Percentiles rank a stretch among this genome's conserved stretches.
Conservation (phyloP, 2,888 invertebrate species). For the Deroplatys truncata region DNA sequence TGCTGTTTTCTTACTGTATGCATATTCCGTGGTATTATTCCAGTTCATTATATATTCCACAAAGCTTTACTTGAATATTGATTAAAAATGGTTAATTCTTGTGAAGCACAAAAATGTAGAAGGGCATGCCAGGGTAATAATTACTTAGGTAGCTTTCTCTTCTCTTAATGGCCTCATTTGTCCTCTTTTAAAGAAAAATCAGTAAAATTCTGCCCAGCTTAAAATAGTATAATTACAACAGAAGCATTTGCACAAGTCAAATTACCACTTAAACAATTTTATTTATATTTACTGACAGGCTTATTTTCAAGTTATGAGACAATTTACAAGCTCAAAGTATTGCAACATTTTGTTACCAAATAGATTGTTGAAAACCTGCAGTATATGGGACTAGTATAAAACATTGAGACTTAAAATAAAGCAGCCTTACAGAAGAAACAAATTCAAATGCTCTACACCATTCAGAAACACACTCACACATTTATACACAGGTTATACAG, state of each 20-base stretch:
- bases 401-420: neutral
- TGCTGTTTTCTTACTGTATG: too few species aligned
- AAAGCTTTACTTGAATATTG: too few species aligned
- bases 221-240: too few species aligned
- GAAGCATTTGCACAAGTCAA: neutral
- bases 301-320: neutral
- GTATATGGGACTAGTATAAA: neutral
- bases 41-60: too few species aligned
- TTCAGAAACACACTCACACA: neutral
- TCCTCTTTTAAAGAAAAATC: too few species aligned
- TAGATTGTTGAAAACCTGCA: neutral
- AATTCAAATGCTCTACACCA: neutral
- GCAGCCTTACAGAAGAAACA: neutral
- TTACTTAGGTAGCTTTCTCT: too few species aligned
- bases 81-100: too few species aligned
- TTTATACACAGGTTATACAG: neutral
- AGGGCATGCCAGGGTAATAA: too few species aligned
- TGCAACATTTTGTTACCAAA: neutral
- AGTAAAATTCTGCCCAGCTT: too few species aligned
- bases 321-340: neutral
- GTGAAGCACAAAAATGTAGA: too few species aligned
- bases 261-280: neutral
- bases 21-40: too few species aligned
- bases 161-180: too few species aligned
- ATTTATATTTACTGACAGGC: neutral